phyloP scores from a whole-genome alignment of 2,113 vertebrate species.

The Castor canadensis region DNA sequence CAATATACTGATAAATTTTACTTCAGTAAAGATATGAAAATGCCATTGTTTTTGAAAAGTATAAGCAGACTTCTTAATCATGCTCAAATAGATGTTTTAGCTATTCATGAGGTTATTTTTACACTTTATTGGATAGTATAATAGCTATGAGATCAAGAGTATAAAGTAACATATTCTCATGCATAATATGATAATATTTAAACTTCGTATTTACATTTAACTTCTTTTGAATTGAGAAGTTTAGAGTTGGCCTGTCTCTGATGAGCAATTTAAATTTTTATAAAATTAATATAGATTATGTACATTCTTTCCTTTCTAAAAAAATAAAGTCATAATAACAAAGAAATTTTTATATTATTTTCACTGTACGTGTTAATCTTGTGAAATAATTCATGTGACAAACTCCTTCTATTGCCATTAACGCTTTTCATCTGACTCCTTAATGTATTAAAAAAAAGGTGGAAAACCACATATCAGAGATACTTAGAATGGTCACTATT shows the following conservation, averaged over 20 bases:
- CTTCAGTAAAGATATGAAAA: not conserved
- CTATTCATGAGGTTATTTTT: not conserved
- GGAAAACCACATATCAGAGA: not conserved
- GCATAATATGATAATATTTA: not conserved
- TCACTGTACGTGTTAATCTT: not conserved
- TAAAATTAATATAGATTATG: not conserved
- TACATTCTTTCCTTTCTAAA: not conserved
- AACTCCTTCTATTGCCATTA: not conserved
- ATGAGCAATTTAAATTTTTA: not conserved
- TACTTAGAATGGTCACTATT: not conserved
- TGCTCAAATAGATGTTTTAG: not conserved
- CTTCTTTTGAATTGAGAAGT: not conserved
- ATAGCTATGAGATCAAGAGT: not conserved
- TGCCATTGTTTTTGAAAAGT: not conserved
- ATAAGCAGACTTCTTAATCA: not conserved
- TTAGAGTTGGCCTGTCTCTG: not conserved
- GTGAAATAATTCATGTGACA: not conserved
- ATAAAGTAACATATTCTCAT: not conserved
- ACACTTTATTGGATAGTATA: not conserved
- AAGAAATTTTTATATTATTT: conserved; percentile 12
- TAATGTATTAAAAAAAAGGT: not conserved
- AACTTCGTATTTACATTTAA: not conserved
- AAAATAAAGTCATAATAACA: not conserved
- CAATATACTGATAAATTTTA: not conserved
- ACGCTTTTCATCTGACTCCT: not conserved